Conservation (phyloP, 2,797 vertebrate genomes). For the Rhinogobio ventralis region DNA sequence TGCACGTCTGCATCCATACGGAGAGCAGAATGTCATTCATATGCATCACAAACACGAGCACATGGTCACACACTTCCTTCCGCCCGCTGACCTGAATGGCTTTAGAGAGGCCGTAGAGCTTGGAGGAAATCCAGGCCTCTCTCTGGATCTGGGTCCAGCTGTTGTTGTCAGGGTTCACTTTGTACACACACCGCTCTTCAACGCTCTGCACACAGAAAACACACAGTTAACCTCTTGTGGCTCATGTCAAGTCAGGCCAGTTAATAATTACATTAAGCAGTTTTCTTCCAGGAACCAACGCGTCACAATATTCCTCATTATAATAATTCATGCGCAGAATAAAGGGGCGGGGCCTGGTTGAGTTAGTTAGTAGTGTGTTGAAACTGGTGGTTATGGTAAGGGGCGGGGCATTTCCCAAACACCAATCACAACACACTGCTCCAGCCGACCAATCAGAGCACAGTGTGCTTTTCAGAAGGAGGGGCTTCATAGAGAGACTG, state of each 20-base stretch:
- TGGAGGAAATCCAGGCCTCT: slow-evolving; percentile 96
- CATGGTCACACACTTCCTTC: slow-evolving; percentile 14
- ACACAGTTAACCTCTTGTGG: not conserved
- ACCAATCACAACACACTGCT: no score
- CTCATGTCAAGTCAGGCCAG: not conserved
- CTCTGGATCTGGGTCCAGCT: slow-evolving; percentile 92
- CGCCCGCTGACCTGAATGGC: slow-evolving; percentile 89
- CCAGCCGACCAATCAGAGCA: no score
- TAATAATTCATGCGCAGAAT: no score
- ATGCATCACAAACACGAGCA: not conserved
- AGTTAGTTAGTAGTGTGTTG: no score
- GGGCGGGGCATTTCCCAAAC: no score
- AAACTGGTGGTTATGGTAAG: no score
- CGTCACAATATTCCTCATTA: no score
- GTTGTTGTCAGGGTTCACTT: slow-evolving; percentile 87
- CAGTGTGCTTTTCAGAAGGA: no score
- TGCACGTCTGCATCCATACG: not conserved
- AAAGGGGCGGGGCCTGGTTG: no score
- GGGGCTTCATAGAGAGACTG: no score
- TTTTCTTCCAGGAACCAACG: no score
- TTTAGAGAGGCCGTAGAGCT: slow-evolving; percentile 89
- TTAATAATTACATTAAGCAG: not conserved
- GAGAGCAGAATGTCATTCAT: not conserved
- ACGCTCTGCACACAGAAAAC: slow-evolving; percentile 76
- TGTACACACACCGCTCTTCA: slow-evolving; percentile 91